Conservation (phyloP, 2,888 invertebrate species). For the Drosophila kambysellisi region DNA sequence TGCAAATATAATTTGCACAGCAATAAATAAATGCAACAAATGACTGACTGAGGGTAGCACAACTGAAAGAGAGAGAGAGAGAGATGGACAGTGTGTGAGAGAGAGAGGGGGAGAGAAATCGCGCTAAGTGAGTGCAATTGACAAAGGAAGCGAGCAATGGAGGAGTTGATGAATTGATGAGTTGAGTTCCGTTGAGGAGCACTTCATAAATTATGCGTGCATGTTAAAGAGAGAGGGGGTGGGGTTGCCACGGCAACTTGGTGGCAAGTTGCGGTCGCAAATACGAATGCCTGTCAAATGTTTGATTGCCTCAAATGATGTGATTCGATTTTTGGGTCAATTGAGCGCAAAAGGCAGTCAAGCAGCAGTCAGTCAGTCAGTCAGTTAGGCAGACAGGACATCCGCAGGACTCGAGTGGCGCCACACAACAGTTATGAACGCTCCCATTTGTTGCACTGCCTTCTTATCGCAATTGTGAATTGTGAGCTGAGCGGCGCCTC, state of each 20-base stretch:
- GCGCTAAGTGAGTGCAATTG: slow-evolving; percentile 77
- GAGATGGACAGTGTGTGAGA: neutral
- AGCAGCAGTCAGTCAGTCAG: neutral
- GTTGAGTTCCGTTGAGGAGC: slow-evolving; percentile 38
- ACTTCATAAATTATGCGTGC: slow-evolving; percentile 77
- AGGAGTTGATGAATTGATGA: slow-evolving; percentile 42
- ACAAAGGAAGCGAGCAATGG: slow-evolving; percentile 75
- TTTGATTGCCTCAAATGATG: slow-evolving; percentile 56
- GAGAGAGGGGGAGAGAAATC: slow-evolving; percentile 14
- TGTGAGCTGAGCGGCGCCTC: slow-evolving; percentile 74
- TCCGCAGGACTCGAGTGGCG: slow-evolving; percentile 60
- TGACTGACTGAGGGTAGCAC: slow-evolving; percentile 9
- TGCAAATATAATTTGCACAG: slow-evolving; percentile 81
- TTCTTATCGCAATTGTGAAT: slow-evolving; percentile 51
- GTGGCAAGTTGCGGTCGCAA: slow-evolving; percentile 41
- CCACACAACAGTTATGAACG: slow-evolving; percentile 42
- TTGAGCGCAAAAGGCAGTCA: slow-evolving; percentile 21
- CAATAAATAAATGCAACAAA: slow-evolving; percentile 64
- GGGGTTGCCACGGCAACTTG: slow-evolving; percentile 36
- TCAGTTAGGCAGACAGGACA: slow-evolving; percentile 46
- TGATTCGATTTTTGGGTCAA: slow-evolving; percentile 46
- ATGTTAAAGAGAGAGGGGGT: slow-evolving; percentile 27
- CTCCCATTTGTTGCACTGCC: slow-evolving; percentile 5
- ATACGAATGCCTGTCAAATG: slow-evolving; percentile 44
- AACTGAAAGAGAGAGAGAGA: neutral